Evolutionary conservation across 2,797 vertebrate species (phyloP).

Genomic region (Passerculus sandwichensis): DNA sequence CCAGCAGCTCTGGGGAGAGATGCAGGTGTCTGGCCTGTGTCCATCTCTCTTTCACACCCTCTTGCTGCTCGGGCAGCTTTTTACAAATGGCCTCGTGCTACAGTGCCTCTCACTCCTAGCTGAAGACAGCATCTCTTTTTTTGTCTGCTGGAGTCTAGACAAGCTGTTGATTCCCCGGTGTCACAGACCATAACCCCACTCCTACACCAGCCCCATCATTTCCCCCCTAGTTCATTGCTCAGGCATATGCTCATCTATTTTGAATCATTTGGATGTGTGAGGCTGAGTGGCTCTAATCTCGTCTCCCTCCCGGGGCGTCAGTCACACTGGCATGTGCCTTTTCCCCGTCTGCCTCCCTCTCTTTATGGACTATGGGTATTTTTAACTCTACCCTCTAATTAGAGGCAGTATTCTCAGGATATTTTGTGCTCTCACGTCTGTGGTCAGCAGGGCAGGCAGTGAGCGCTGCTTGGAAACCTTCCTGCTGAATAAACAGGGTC

Average conservation of each 20-base stretch:
- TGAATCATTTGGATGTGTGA: slow-evolving; percentile 23
- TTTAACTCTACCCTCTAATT: slow-evolving; percentile 69
- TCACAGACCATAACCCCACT: slow-evolving; percentile 25
- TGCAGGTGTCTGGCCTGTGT: not conserved
- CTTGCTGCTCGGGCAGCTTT: not conserved
- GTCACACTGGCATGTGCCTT: slow-evolving; percentile 47
- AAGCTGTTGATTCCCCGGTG: slow-evolving; percentile 43
- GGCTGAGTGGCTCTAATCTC: slow-evolving; percentile 50
- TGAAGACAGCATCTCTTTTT: slow-evolving; percentile 34
- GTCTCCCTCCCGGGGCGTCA: slow-evolving; percentile 34
- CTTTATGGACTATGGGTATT: slow-evolving; percentile 67
- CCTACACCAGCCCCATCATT: slow-evolving; percentile 19
- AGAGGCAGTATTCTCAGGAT: slow-evolving; percentile 59
- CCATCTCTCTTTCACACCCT: not conserved
- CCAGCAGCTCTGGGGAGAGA: not conserved
- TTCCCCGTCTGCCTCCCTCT: slow-evolving; percentile 52
- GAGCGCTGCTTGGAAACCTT: not conserved
- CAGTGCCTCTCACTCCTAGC: not conserved
- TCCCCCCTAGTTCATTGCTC: not conserved
- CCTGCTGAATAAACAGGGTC: not conserved
- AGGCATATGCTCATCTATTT: slow-evolving; percentile 60
- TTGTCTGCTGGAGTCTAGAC: slow-evolving; percentile 33
- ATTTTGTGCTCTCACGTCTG: not conserved
- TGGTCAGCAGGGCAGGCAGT: not conserved
- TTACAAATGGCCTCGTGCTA: rapidly evolving